These are phyloP conservation scores for Rhopalosiphum maidis DNA, from an alignment of 1,140 invertebrate species.

Conservation along the genomic window DNA sequence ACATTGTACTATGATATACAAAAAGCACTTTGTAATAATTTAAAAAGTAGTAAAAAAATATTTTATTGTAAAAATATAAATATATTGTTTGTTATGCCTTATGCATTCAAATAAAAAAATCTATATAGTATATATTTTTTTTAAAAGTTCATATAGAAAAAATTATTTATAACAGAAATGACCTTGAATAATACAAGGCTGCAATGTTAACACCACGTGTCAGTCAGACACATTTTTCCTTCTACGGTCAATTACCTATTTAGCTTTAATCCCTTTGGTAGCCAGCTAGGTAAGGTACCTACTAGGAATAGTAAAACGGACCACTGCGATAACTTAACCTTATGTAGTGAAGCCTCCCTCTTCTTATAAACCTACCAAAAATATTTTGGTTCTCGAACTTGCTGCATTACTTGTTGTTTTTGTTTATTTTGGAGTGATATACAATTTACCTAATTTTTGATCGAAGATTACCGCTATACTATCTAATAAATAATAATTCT, in stretches of 20 bases:
- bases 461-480: background rate
- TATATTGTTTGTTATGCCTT: no score
- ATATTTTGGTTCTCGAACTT: background rate
- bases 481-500: no score
- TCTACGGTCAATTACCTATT: background rate
- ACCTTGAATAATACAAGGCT: background rate
- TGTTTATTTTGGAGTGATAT: background rate
- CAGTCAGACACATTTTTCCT: background rate
- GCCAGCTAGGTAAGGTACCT: background rate
- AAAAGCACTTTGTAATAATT: no score
- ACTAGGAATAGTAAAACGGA: background rate
- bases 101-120: no score
- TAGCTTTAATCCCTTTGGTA: background rate
- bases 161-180: background rate
- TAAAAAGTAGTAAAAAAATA: no score
- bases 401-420: background rate
- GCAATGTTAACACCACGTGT: background rate
- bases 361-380: background rate
- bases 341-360: background rate
- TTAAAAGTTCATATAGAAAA: background rate
- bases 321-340: background rate
- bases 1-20: no score
- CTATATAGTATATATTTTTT: no score
- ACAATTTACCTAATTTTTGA: background rate
- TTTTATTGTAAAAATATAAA: no score